Evolutionary conservation across 2,888 invertebrate species (phyloP), one percentile per base, ranked within the genome.

Genomic region (Meghimatium bilineatum): DNA sequence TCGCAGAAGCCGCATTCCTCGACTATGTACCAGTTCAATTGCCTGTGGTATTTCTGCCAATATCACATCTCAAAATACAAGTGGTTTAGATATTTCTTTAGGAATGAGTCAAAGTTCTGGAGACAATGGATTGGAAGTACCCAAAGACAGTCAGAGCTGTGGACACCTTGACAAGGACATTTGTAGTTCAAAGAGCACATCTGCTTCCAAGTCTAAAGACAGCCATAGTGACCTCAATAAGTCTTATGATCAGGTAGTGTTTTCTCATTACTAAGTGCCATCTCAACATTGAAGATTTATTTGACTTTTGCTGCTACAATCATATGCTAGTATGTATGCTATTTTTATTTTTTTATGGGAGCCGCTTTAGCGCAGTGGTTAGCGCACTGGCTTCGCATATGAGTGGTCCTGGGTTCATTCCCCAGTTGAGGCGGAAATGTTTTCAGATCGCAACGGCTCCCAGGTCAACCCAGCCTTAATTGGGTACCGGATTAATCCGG

Each of bases 1-100:
- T 1, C 77, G 63, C 38, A 77, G n/a, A 82, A 87, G 38, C 77
- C 82, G 12, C 85, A 88, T 82, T 77, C 83, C 26, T 86, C 81
- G 29, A 10, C 77, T 38, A 36, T 36, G 0, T 44, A 82, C 29
- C 71, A 82, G 49, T 83, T 52, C 71, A 23, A 3, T n/a, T 1
- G 17, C 17, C 29, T 17, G 6, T 66, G 66, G 29, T 67, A 32
- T 10, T 36, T 2, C 63, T 44, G 29, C 34, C 60, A 67, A n/a
- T 29, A 67, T 26, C 1, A n/a, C 49, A 23, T 49, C 29, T 49
- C 49, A 79, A 10, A 67, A 67, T 26, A 44, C 52, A 44, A 29
- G 69, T 14, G 26, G 69, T 17, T 49, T 32, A 69, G 79, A 49
- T 10, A 12, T 49, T 1, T 29, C 44, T 6, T n/a, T n/a, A 44